Base-by-base conservation (phyloP, 2,888 invertebrate genomes). In the Philaethria dido region DNA sequence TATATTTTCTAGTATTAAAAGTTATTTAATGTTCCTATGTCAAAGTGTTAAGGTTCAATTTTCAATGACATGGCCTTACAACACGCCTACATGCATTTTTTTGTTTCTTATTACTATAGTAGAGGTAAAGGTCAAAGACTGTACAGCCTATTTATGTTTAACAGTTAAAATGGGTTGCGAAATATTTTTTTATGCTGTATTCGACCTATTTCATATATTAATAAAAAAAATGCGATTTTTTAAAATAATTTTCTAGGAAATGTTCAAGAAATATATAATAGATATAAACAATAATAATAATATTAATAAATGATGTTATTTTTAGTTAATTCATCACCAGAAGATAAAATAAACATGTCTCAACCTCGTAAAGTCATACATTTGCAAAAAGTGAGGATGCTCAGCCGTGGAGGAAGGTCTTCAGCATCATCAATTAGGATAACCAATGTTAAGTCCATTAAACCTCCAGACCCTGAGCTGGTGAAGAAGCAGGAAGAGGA, bases 371-470 rank as follows among this genome's bases (percentile, higher is more conserved):
- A 88, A 69, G 74, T 88, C 18, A 78, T 89, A 29, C 91, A 89
- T 69, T 76, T 89, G 16, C 87, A 90, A 0, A 89, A 88, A 72
- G 81, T 90, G 39, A 78, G 88, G 68, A 89, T 92, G 89, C 77
- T 90, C 33, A 79, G 80, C 16, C 82, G 87, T 0, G 84, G 84
- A 0, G 82, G 80, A 0, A 74, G 86, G 0, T 44, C 71, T 0
- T 74, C 86, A 0, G 81, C 86, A 3, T 74, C 86, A 0, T 81
- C 86, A 2, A 78, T 92, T n/a, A 80, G 86, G 48, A 89, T 92
- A 70, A 90, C 90, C 14, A 88, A 88, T 64, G 82, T 90, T 9
- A 89, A 87, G 72, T 81, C 88, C 0, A 87, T 89, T n/a, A 84
- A 79, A 59, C 90, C 87, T 0, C 85, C 89, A 0, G 86, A 89